Conservation (phyloP, 2,113 vertebrate genomes). For the Vulpes ferrilata region DNA sequence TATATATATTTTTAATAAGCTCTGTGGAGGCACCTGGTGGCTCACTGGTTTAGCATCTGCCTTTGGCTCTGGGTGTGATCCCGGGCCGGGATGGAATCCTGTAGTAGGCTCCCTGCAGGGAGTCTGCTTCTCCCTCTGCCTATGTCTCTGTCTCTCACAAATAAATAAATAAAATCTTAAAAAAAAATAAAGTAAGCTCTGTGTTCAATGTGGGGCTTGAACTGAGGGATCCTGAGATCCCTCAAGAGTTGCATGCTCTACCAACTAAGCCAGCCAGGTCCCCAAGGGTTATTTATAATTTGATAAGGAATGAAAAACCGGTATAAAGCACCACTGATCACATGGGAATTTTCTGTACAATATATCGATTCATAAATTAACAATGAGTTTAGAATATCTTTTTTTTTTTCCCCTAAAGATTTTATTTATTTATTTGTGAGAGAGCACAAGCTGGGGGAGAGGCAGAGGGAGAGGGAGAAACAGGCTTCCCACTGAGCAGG, state of each 20-base stretch:
- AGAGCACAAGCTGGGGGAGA: not conserved
- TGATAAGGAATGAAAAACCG: not conserved
- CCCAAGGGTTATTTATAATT: not conserved
- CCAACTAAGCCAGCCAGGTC: not conserved
- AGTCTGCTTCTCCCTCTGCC: no score
- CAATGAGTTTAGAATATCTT: not conserved
- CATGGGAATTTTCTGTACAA: slow-evolving; percentile 22
- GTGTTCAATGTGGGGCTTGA: not conserved
- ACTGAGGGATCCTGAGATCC: not conserved
- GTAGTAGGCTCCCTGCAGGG: no score
- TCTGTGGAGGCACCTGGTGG: no score
- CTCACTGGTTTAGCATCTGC: no score
- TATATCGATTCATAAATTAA: slow-evolving; percentile 26
- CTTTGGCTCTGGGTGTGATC: no score
- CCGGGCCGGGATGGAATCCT: no score
- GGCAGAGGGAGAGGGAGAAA: not conserved
- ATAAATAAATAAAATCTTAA: no score
- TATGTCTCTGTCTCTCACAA: no score
- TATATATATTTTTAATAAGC: no score
- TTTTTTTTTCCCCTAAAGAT: not conserved
- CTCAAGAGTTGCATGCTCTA: not conserved
- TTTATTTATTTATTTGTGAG: not conserved
- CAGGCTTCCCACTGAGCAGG: not conserved
- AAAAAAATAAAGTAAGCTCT: not conserved
- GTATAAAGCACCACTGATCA: not conserved